Evolutionary conservation across 2,888 invertebrate genomes (phyloP), one percentile per base, ranked within the genome.

Genomic region (Stenurella melanura): DNA sequence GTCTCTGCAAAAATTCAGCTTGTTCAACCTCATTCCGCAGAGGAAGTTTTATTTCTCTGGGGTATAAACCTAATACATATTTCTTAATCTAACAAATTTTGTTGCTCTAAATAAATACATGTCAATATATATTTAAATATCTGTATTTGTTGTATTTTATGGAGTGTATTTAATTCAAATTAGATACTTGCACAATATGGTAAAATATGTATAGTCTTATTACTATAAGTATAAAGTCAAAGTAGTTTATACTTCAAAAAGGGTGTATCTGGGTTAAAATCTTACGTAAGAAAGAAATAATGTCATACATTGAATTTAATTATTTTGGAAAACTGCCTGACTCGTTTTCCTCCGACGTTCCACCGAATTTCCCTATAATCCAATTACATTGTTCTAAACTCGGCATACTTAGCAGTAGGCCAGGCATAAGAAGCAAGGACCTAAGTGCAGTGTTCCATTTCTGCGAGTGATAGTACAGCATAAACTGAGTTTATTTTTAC

Each of bases 401-500:
- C 50, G 42, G 42, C 15, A 42, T 50, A 17, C 61, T 21, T 30
- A 30, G 61, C 26, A 30, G 34, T 17, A 17, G 61, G 61, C n/a
- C 21, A 21, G 21, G 11, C 58, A 58, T 58, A 58, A 61, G 34
- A 61, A 61, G n/a, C 4, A n/a, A 30, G 34, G 15, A 50, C 34
- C 61, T 61, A 34, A 61, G 61, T 61, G 61, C 61, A 61, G 10
- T n/a, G 61, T 30, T 61, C 61, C 30, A 21, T 61, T 61, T 61
- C 61, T 30, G 50, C 2, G n/a, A 50, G n/a, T 50, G 50, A 50
- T 50, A 50, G 26, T 26, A 30, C 26, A 30, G 30, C 34, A 61
- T 30, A 71, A 63, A 73, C 30, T 17, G 60, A 54, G 64, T 74
- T 67, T 67, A 68, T 74, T 74, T 74, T 74, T 74, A 74, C 74